phyloP scores from a whole-genome alignment of 2,113 vertebrate genomes.

The Zootoca vivipara region DNA sequence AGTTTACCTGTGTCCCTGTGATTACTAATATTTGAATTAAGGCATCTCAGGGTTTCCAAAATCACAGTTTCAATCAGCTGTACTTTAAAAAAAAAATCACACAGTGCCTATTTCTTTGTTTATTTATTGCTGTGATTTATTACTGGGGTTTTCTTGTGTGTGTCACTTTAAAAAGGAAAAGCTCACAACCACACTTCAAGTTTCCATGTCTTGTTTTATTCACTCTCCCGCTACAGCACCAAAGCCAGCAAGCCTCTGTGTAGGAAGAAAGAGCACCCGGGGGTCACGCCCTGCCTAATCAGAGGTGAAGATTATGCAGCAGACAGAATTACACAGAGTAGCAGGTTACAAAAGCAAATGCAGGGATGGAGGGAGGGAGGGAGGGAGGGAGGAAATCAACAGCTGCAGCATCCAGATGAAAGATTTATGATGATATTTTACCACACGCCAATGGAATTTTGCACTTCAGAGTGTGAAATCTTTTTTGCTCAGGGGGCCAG shows the following conservation, averaged over 20 bases:
- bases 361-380: not conserved
- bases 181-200: not conserved
- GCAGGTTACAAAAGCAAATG: not conserved
- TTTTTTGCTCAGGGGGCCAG: conserved; percentile 28
- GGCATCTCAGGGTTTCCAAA: not conserved
- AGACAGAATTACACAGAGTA: conserved; percentile 7
- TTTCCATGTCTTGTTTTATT: not conserved
- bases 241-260: fast-evolving
- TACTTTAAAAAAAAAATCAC: not conserved
- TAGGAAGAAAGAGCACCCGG: not conserved
- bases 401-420: conserved; percentile 4
- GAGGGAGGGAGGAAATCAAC: not conserved
- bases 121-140: not conserved
- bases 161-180: not conserved
- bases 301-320: not conserved
- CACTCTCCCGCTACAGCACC: not conserved
- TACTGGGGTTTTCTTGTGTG: not conserved
- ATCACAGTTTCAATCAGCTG: not conserved
- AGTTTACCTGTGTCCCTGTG: not conserved
- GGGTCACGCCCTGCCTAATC: not conserved
- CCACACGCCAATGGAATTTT: conserved; percentile 23
- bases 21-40: not conserved
- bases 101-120: not conserved
- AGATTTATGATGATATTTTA: conserved; percentile 39
- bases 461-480: conserved; percentile 31